Base-by-base conservation (phyloP, 2,797 vertebrate species). In the Vireo griseus region DNA sequence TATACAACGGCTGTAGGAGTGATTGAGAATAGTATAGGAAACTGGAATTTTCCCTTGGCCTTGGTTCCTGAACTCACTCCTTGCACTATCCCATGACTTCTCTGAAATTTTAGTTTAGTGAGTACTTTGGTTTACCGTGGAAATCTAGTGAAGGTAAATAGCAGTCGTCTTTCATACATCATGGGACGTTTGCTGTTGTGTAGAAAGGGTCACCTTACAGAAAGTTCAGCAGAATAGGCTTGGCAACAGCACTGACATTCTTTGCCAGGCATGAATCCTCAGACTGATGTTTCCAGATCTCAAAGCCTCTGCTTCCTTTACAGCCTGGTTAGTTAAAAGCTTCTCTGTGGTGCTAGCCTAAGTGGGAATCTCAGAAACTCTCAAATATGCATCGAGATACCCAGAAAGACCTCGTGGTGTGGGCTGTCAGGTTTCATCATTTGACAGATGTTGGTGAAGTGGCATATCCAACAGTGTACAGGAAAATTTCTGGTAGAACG, bases 261-360 rank as follows among this genome's bases (percentile, higher is more conserved):
- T 94, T 94, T 92, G 81, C 85, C 89, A 86, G 69, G 37, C 82
- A 45, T 77, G 79, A 92, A 90, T 93, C 44, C 68, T 86, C 78
- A 83, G 66, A 62, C 28, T 81, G 75, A 88, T 86, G 87, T 87
- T 94, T 93, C 73, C 81, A 94, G 47, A 88, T 74, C 50, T 89
- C 71, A 87, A 57, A 93, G 77, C 59, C 63, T 93, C 65, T 0
- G 1, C 58, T 90, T 93, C 62, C 51, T 88, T 88, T 91, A 83
- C 82, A 88, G 61, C 69, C 55, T 91, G 52, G 28, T 80, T 87
- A 79, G 59, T 82, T 91, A 88, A 74, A 94, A 91, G 65, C 65
- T 88, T 39, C 31, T 94, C 40, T 75, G 3, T 63, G n/a, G 66
- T 80, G 80, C 71, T 71, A 89, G 66, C 51, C 76, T 66, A 82